phyloP scores from a whole-genome alignment of 2,888 invertebrate species.

The Bursaphelenchus okinawaensis region DNA sequence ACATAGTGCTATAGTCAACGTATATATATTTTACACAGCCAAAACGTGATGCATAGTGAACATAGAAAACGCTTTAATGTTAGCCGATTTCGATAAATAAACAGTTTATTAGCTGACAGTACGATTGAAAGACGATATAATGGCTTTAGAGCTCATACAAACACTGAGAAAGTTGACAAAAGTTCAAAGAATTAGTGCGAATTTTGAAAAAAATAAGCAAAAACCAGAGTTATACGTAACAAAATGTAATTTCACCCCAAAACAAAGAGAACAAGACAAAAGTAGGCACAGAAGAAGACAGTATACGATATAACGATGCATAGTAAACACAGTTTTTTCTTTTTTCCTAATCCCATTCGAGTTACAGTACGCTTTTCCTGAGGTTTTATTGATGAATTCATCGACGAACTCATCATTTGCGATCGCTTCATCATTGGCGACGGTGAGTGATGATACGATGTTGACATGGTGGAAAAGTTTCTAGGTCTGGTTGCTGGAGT shows the following conservation, averaged over 20 bases:
- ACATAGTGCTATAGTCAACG: no score
- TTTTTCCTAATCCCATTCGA: conserved; percentile 41
- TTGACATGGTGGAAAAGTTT: neutral
- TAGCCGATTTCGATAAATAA: no score
- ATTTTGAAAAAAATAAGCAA: no score
- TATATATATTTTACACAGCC: no score
- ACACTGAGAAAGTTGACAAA: no score
- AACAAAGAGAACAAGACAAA: conserved; percentile 36
- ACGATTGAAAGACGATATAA: no score
- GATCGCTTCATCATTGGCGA: neutral
- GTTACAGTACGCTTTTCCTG: conserved; percentile 40
- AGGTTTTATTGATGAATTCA: neutral
- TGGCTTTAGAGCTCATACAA: no score
- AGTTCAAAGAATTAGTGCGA: no score
- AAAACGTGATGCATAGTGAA: no score
- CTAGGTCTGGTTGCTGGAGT: neutral
- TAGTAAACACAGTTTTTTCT: conserved; percentile 42
- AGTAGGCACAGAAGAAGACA: conserved; percentile 39
- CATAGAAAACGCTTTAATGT: no score
- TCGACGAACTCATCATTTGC: neutral
- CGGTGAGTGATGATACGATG: neutral
- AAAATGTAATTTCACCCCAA: neutral
- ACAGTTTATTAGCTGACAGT: no score
- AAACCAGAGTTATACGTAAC: no score
- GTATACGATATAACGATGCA: conserved; percentile 36